These are phyloP conservation scores for Cerceris rybyensis DNA, from an alignment of 2,888 invertebrate species.

Conservation along the genomic window DNA sequence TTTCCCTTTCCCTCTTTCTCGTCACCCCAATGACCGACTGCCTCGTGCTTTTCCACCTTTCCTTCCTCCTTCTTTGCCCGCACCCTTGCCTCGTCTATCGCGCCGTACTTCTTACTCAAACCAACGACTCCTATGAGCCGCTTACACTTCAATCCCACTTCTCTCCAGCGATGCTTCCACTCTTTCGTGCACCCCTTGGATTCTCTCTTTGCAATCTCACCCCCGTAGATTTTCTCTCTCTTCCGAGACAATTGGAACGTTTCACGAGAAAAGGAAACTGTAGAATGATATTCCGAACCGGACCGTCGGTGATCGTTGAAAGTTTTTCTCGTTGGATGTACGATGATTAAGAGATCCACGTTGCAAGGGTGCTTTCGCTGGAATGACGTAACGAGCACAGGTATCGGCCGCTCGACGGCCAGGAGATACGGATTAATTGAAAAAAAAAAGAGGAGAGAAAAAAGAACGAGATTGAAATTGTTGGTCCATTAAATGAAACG, in stretches of 20 bases:
- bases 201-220: neutral
- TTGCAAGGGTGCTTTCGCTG: neutral
- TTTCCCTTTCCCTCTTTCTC: constrained; percentile 30
- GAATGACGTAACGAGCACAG: neutral
- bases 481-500: constrained; percentile 20
- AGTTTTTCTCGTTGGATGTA: neutral
- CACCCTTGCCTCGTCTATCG: constrained; percentile 3
- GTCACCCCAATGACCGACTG: neutral
- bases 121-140: constrained; percentile 13
- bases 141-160: constrained; percentile 1
- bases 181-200: constrained; percentile 47
- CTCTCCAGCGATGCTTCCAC: constrained; percentile 8
- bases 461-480: constrained; percentile 25
- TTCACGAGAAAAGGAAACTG: too few species aligned
- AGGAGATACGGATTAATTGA: constrained; percentile 26
- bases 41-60: neutral
- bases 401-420: neutral
- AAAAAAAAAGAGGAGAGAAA: neutral
- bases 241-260: too few species aligned
- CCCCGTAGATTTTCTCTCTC: neutral
- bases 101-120: constrained; percentile 14
- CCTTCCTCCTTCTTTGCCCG: neutral
- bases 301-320: too few species aligned
- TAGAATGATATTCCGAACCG: constrained; percentile 15
- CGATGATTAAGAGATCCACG: neutral